Evolutionary conservation across 2,797 vertebrate genomes (phyloP), one percentile per base, ranked within the genome.

Genomic region (Miichthys miiuy): DNA sequence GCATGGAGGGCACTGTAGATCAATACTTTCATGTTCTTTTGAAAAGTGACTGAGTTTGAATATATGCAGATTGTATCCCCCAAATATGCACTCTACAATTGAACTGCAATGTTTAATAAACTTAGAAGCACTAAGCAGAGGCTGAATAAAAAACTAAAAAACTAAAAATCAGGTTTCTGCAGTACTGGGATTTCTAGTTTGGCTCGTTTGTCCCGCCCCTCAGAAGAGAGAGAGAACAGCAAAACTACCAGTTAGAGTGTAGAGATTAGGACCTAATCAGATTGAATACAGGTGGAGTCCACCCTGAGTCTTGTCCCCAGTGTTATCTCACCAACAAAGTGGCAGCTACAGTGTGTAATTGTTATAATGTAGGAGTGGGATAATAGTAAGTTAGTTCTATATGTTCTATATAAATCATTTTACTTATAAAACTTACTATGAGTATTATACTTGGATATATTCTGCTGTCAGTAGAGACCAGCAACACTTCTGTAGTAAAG

Each of bases 151-250:
- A 62, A 30, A 30, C 6, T 6, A 13, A 6, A 11, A 41, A 42
- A 58, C 7, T 25, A 0, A 10, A 18, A 3, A 5, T 0, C 3
- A 25, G 2, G 1, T 55, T 62, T 27, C 60, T 81, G 67, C 41
- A 14, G 17, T 3, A 0, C 52, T 71, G 50, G 65, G 38, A 42
- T 70, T 77, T 88, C 85, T 52, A 1, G 80, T 77, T 75, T 30
- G 50, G 5, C 77, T 65, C 30, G 79, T 82, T 83, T 48, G 1
- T 61, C 16, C 57, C 34, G 30, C 17, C 30, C 16, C 20, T 2
- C 6, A 11, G 3, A 3, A 2, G 2, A 14, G 4, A 51, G 3
- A 17, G 51, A 21, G 21, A 57, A 17, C 5, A 10, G 23, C 5
- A 41, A 5, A 68, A 47, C 11, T 27, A 16, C 3, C 2, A 38